phyloP scores from a whole-genome alignment of 1,140 invertebrate species.

The Brachionus paranguensis region DNA sequence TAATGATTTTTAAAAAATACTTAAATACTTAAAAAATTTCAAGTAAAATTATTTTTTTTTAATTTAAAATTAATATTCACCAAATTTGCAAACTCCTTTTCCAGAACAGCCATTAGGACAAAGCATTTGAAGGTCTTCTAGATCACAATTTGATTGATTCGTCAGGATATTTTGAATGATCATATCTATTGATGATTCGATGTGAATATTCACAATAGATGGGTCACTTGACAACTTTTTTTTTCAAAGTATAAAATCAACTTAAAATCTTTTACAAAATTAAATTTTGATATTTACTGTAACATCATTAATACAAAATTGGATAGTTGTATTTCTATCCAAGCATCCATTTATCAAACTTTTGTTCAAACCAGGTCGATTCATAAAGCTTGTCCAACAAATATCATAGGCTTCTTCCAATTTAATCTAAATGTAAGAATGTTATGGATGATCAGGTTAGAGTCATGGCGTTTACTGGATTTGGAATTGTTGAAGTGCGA shows the following conservation, averaged over 20 bases:
- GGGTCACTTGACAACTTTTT: neutral
- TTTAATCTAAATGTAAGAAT: neutral
- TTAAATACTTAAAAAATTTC: too few species aligned
- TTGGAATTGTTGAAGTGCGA: neutral
- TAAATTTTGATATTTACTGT: neutral
- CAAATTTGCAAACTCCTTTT: neutral
- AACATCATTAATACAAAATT: neutral
- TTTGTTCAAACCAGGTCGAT: neutral
- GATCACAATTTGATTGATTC: neutral
- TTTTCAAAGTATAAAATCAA: neutral
- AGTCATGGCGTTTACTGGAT: neutral
- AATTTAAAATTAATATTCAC: too few species aligned
- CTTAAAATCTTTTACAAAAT: neutral
- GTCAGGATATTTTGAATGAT: neutral
- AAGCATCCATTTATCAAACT: neutral
- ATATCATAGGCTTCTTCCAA: neutral
- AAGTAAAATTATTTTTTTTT: too few species aligned
- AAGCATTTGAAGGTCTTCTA: neutral
- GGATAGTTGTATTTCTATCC: neutral
- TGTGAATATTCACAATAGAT: neutral
- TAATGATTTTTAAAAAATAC: too few species aligned
- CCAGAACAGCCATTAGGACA: neutral
- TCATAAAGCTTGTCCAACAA: neutral
- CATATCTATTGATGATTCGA: slow-evolving; percentile 4
- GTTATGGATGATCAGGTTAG: neutral